A percentile compares a stretch with the other conserved stretches of the same genome.
phyloP scores from a whole-genome alignment of 2,113 vertebrate species.

The Myodes glareolus region DNA sequence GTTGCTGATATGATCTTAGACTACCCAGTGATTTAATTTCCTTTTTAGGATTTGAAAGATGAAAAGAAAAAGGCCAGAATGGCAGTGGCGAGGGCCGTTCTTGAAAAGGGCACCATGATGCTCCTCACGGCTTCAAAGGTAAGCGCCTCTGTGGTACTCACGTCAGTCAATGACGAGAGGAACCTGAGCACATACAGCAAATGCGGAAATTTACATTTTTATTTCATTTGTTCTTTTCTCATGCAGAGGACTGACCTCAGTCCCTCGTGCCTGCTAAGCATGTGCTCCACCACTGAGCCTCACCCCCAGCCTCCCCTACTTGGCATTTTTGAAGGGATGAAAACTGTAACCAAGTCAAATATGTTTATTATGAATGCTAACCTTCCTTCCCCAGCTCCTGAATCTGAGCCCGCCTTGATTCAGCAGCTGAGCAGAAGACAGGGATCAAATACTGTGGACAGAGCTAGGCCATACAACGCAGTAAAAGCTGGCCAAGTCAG shows the following conservation, averaged over 20 bases:
- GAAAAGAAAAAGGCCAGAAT: constrained; percentile 99
- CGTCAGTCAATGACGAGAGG: not conserved
- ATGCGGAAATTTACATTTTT: not conserved
- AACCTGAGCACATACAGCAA: not conserved
- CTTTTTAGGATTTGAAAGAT: constrained; percentile 95
- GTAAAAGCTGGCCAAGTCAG: not conserved
- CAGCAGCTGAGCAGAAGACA: not conserved
- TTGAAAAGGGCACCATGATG: constrained; percentile 99
- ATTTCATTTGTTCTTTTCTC: not conserved
- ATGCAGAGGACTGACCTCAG: not conserved
- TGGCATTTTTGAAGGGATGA: not conserved
- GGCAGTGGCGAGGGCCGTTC: constrained; percentile 96
- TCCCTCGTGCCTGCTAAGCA: not conserved
- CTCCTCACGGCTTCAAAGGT: constrained; percentile 99
- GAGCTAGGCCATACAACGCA: not conserved
- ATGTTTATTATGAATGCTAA: not conserved
- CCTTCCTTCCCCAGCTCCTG: not conserved
- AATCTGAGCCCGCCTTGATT: not conserved
- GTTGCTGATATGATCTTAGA: constrained; percentile 3
- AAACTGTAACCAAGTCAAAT: not conserved
- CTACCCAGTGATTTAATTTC: constrained; percentile 55
- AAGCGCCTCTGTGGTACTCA: constrained; percentile 19
- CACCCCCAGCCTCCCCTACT: not conserved
- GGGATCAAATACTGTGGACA: not conserved
- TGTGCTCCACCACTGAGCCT: not conserved